Evolutionary conservation across 2,888 invertebrate genomes (phyloP).

Genomic region (Hoplodrina blanda): DNA sequence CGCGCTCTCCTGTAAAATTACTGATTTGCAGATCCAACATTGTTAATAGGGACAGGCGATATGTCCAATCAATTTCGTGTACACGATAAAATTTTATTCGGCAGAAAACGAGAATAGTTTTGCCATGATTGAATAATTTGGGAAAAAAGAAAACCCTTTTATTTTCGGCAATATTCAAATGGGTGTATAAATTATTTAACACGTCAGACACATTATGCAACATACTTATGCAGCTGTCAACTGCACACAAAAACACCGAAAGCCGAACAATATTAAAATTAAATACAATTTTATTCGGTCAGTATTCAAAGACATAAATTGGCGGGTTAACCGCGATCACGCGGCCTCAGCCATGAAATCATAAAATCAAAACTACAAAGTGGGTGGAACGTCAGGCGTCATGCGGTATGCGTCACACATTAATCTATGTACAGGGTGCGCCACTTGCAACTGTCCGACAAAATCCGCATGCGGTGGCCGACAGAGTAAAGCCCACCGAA

Average conservation of each 20-base stretch:
- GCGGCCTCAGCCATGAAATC: slow-evolving; percentile 66
- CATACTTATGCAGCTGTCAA: slow-evolving; percentile 22
- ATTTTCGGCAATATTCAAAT: slow-evolving; percentile 35
- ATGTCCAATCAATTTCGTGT: slow-evolving; percentile 53
- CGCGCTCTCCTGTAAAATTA: no score
- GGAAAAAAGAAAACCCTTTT: slow-evolving; percentile 4
- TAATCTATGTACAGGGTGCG: slow-evolving; percentile 79
- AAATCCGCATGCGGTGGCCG: slow-evolving; percentile 81
- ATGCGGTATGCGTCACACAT: slow-evolving; percentile 78
- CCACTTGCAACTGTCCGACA: slow-evolving; percentile 73
- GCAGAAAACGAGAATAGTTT: slow-evolving; percentile 29
- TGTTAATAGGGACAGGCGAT: no score
- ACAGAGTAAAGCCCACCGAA: slow-evolving; percentile 82
- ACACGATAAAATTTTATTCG: slow-evolving; percentile 37
- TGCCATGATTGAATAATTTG: slow-evolving; percentile 26
- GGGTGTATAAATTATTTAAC: slow-evolving; percentile 12
- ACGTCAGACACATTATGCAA: slow-evolving; percentile 13
- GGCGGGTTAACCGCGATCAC: slow-evolving; percentile 64
- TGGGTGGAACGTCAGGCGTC: slow-evolving; percentile 64
- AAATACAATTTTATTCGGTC: slow-evolving; percentile 54
- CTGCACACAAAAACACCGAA: slow-evolving; percentile 30
- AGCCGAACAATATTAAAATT: slow-evolving; percentile 48
- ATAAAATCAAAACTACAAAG: slow-evolving; percentile 72
- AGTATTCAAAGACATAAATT: slow-evolving; percentile 66
- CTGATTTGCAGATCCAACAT: no score